These are phyloP conservation scores for Dermolepida albohirtum DNA, from an alignment of 2,888 invertebrate genomes.

Conservation along the genomic window DNA sequence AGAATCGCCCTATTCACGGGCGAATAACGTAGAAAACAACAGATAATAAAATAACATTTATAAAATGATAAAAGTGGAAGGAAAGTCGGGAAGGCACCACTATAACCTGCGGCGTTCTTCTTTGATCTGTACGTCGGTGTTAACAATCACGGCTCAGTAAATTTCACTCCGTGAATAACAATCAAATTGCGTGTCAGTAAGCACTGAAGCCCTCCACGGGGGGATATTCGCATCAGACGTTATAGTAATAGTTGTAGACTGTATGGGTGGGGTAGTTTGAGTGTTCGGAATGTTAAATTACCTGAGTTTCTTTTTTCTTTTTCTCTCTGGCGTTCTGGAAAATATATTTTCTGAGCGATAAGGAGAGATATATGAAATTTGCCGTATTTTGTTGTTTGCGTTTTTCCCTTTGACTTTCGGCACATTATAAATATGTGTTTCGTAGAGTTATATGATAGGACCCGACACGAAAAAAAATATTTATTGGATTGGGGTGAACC, in stretches of 20 bases:
- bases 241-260: not conserved
- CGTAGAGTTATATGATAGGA: not conserved
- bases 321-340: too few relatives aligned
- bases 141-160: constrained; percentile 58
- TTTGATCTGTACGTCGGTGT: constrained; percentile 58
- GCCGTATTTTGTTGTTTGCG: too few relatives aligned
- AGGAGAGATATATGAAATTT: too few relatives aligned
- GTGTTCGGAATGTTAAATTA: too few relatives aligned
- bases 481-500: not conserved
- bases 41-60: constrained; percentile 5
- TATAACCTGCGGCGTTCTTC: constrained; percentile 50
- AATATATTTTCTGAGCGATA: too few relatives aligned
- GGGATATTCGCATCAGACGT: constrained; percentile 12
- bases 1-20: too few relatives aligned
- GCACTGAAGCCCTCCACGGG: constrained; percentile 8
- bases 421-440: not conserved
- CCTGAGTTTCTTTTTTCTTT: too few relatives aligned
- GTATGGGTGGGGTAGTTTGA: not conserved
- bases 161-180: constrained; percentile 55
- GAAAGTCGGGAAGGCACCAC: constrained; percentile 48
- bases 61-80: constrained; percentile 15
- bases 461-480: not conserved
- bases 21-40: constrained; percentile 5
- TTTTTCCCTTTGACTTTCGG: not conserved
- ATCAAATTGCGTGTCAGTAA: constrained; percentile 52